Evolutionary conservation across 2,888 invertebrate species (phyloP).

Genomic region (Melieria crassipennis): DNA sequence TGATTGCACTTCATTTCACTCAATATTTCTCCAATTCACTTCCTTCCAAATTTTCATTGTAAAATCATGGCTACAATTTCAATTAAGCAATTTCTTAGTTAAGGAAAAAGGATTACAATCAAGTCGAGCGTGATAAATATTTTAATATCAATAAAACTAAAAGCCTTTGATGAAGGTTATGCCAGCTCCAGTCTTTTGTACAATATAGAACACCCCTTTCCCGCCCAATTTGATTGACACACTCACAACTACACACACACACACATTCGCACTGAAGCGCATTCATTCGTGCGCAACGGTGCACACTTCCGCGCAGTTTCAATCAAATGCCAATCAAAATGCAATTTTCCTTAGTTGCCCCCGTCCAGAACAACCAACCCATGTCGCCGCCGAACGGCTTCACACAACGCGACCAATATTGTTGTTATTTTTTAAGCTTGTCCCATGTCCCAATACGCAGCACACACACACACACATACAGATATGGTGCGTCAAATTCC

Average conservation of each 20-base stretch:
- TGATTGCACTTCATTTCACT: too few relatives aligned
- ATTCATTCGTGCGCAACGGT: not conserved
- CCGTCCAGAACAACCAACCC: not conserved
- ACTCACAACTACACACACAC: not conserved
- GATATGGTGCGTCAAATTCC: slow-evolving; percentile 44
- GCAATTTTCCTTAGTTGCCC: slow-evolving; percentile 14
- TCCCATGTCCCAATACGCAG: not conserved
- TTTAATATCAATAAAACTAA: too few relatives aligned
- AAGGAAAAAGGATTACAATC: too few relatives aligned
- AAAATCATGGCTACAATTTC: too few relatives aligned
- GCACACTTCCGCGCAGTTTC: slow-evolving; percentile 10
- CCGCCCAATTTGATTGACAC: slow-evolving; percentile 4
- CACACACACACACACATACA: slow-evolving; percentile 15
- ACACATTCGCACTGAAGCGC: too few relatives aligned
- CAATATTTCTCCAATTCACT: too few relatives aligned
- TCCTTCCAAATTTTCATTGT: too few relatives aligned
- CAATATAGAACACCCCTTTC: not conserved
- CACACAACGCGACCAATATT: slow-evolving; percentile 3
- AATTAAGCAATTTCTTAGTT: too few relatives aligned
- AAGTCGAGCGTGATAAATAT: too few relatives aligned
- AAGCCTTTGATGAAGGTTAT: not conserved
- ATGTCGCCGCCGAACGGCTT: not conserved
- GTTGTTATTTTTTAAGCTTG: not conserved
- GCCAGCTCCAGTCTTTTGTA: not conserved
- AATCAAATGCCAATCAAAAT: slow-evolving; percentile 27